phyloP scores from a whole-genome alignment of 2,113 vertebrate genomes.

The Mionectes macconnelli region DNA sequence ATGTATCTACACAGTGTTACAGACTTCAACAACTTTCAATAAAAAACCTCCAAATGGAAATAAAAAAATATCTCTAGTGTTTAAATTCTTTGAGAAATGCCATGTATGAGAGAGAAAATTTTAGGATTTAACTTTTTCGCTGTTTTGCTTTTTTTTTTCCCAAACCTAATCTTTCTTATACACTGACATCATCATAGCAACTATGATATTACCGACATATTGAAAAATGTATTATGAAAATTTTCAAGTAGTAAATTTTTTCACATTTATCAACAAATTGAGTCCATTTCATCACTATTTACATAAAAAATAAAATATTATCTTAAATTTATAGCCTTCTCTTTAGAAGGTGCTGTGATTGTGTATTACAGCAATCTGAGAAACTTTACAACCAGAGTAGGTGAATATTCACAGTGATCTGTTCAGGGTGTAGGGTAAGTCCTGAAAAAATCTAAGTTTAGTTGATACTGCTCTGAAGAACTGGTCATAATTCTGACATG shows the following conservation, averaged over 20 bases:
- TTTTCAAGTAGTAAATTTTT: background rate
- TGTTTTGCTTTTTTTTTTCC: background rate
- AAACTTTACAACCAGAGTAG: background rate
- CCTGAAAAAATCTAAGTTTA: background rate
- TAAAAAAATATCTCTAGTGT: rapidly evolving
- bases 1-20: background rate
- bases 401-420: background rate
- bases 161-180: background rate
- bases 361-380: background rate
- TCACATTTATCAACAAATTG: background rate
- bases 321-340: background rate
- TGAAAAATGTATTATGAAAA: background rate
- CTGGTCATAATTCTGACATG: background rate
- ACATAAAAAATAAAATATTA: background rate
- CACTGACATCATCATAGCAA: background rate
- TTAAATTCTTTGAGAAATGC: background rate
- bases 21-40: background rate
- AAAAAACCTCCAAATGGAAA: background rate
- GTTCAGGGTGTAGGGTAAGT: background rate
- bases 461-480: background rate
- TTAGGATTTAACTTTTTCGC: background rate
- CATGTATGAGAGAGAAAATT: background rate
- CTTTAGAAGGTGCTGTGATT: background rate
- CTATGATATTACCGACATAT: background rate
- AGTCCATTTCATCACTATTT: background rate